A percentile compares a stretch with the other conserved stretches of the same genome.
Evolutionary conservation across 2,113 vertebrate species (phyloP).

Genomic region (Neotoma lepida): DNA sequence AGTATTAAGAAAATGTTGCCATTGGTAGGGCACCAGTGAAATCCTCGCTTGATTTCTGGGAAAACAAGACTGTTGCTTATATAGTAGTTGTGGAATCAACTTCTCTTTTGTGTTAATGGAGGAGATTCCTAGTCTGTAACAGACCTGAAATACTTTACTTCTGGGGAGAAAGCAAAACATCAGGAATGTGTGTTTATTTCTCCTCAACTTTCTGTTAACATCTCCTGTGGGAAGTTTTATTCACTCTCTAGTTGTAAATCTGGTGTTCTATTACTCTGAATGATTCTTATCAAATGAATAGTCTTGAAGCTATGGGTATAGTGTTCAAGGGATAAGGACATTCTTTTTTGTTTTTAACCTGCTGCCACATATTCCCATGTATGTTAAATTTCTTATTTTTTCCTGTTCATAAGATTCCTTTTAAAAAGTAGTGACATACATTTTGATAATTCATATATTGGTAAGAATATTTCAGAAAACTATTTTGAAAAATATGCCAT

Average conservation of each 20-base stretch:
- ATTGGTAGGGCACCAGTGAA: neutral
- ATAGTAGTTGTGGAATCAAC: neutral
- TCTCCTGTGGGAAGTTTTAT: slow-evolving; percentile 50
- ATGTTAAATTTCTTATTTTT: neutral
- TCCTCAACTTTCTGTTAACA: slow-evolving; percentile 21
- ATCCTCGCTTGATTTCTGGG: slow-evolving; percentile 28
- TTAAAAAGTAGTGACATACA: slow-evolving; percentile 17
- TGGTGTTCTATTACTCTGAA: slow-evolving; percentile 66
- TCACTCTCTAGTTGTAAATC: slow-evolving; percentile 74
- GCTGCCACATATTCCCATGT: slow-evolving; percentile 33
- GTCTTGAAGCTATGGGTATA: slow-evolving; percentile 63
- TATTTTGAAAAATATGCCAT: slow-evolving; percentile 53
- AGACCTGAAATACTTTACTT: slow-evolving; percentile 30
- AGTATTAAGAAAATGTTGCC: neutral
- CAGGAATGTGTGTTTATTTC: slow-evolving; percentile 28
- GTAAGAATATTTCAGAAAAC: slow-evolving; percentile 47
- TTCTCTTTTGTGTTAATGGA: neutral
- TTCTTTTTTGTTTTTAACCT: slow-evolving; percentile 64
- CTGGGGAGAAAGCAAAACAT: slow-evolving; percentile 1
- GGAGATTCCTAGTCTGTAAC: neutral
- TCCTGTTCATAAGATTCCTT: slow-evolving; percentile 56
- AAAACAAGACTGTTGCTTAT: neutral
- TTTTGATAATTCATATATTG: slow-evolving; percentile 60
- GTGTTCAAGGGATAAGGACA: slow-evolving; percentile 61
- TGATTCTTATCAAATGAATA: slow-evolving; percentile 67